phyloP scores from a whole-genome alignment of 1,140 invertebrate species.

The Zaprionus ghesquierei region DNA sequence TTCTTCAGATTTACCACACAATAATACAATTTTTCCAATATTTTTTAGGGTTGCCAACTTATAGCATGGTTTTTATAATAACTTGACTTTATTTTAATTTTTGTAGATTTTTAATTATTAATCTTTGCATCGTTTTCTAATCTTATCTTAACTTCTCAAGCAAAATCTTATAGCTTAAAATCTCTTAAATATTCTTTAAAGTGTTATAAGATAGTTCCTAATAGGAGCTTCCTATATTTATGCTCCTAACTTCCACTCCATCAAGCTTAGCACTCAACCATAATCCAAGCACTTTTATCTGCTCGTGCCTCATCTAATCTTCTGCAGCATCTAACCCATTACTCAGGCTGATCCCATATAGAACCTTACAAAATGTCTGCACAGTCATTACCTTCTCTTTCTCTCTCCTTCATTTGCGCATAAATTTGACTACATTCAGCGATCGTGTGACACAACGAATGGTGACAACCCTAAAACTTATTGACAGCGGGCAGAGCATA shows the following conservation, averaged over 20 bases:
- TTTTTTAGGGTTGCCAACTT: neutral
- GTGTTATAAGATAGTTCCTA: too few relatives aligned
- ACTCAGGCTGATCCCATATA: neutral
- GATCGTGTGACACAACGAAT: slow-evolving; percentile 54
- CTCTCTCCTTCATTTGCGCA: slow-evolving; percentile 13
- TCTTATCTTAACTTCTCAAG: too few relatives aligned
- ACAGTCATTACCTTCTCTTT: neutral
- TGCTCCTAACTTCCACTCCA: neutral
- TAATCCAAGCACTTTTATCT: neutral
- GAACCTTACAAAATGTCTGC: neutral
- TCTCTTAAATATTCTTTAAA: too few relatives aligned
- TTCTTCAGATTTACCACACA: too few relatives aligned
- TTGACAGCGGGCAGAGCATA: slow-evolving; percentile 58
- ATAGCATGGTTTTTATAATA: neutral
- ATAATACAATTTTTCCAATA: neutral
- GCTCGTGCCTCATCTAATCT: neutral
- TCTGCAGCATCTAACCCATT: neutral
- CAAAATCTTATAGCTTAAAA: too few relatives aligned
- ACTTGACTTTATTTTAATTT: too few relatives aligned
- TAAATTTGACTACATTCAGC: slow-evolving; percentile 35
- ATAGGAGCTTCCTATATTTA: neutral
- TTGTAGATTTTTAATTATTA: too few relatives aligned
- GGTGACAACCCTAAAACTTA: slow-evolving; percentile 55
- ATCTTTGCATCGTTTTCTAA: too few relatives aligned
- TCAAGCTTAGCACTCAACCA: neutral